Conservation (phyloP, 92 coral and sea anemone genomes). For the Epizoanthus stellaris region DNA sequence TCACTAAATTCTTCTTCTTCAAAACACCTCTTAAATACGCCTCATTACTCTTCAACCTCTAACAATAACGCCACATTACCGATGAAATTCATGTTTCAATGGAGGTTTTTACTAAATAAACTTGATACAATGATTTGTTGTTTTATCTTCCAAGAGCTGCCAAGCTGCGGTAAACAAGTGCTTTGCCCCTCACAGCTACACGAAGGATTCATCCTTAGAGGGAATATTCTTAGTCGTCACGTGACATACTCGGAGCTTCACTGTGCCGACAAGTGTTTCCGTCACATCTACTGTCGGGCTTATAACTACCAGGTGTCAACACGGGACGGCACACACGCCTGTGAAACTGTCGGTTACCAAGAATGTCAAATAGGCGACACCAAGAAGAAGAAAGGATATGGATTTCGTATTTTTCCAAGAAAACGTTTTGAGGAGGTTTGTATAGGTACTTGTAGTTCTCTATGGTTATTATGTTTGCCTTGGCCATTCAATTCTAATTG, state of each 20-base stretch:
- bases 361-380: constrained; percentile 12
- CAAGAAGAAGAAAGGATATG: constrained; percentile 3
- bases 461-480: too few relatives aligned
- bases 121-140: background rate
- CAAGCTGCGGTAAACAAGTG: background rate
- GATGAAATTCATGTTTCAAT: too few relatives aligned
- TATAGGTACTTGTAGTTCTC: background rate
- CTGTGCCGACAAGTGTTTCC: constrained; percentile 34
- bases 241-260: constrained; percentile 35
- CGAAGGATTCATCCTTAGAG: background rate
- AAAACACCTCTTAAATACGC: too few relatives aligned
- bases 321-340: background rate
- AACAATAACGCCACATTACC: too few relatives aligned
- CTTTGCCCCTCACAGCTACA: background rate
- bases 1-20: too few relatives aligned
- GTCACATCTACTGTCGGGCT: constrained; percentile 23
- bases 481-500: too few relatives aligned
- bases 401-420: constrained; percentile 36
- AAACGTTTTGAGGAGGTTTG: constrained; percentile 18
- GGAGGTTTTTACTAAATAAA: background rate
- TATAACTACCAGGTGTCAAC: constrained; percentile 31
- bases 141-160: background rate
- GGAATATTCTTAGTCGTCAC: constrained; percentile 12
- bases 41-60: too few relatives aligned
- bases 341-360: constrained; percentile 27